Evolutionary conservation across 2,113 vertebrate species (phyloP), one percentile per base, ranked within the genome.

Genomic region (Polyodon spathula): DNA sequence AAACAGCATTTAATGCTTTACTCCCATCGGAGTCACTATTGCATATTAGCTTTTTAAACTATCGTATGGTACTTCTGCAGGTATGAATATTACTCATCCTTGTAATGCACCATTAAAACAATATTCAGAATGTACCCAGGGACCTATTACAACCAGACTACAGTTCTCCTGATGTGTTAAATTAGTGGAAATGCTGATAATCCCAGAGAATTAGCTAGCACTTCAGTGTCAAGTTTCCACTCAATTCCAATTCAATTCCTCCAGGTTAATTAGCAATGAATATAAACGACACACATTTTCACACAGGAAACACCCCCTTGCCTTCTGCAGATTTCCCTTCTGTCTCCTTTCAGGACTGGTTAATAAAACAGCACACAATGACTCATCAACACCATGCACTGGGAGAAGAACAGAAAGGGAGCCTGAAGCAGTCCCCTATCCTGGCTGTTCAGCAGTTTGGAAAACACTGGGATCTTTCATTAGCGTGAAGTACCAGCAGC

Each of bases 391-490:
- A 51, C 37, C 44, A 16, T 54, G 56, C 38, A n/a, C 43, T 37
- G 39, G 15, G 50, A 58, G 15, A 41, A 14, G 17, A 40, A 37
- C 6, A 14, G 15, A 46, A n/a, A 56, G 16, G 53, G 8, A 42
- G 53, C 53, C 61, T 7, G 7, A 17, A 42, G 53, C 14, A n/a
- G n/a, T n/a, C 40, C 38, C 40, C 46, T 51, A 54, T 52, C 44
- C 52, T 41, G 62, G 6, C 57, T 27, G 58, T 56, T 65, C 44
- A 51, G 66, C 16, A 42, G 27, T 59, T 43, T 4, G 39, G 16
- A 56, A 43, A 63, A 63, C 56, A 59, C 38, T n/a, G 58, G 48
- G 40, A 56, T 42, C 38, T 67, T 53, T 66, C 58, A 67, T 63
- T 63, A 63, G 41, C 57, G 15, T 41, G 54, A 11, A 39, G 12